phyloP scores from a whole-genome alignment of 2,888 invertebrate genomes.

The Danaus chrysippus region DNA sequence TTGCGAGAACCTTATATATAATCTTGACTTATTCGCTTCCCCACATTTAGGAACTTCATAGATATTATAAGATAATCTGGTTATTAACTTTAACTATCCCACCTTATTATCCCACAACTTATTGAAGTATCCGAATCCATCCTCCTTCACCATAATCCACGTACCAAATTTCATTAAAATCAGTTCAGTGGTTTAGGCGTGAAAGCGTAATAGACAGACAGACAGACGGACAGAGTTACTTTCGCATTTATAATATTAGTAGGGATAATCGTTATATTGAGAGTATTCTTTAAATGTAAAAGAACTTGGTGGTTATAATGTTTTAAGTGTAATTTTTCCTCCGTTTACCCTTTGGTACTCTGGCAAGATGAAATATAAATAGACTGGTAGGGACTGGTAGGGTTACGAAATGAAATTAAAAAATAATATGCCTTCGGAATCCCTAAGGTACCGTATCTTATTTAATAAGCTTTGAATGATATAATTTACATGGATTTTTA shows the following conservation, averaged over 20 bases:
- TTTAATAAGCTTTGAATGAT: constrained; percentile 12
- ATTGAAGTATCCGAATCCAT: constrained; percentile 27
- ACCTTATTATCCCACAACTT: constrained; percentile 11
- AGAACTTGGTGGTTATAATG: constrained; percentile 3
- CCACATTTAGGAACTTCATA: background rate
- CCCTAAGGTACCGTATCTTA: constrained; percentile 10
- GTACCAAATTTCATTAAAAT: too few relatives aligned
- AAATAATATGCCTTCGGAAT: constrained; percentile 46
- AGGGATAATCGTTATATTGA: background rate
- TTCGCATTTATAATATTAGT: too few relatives aligned
- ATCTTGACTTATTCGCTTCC: background rate
- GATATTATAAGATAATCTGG: constrained; percentile 3
- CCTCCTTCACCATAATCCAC: constrained; percentile 31
- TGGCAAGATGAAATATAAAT: constrained; percentile 63
- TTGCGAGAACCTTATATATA: too few relatives aligned
- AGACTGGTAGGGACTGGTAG: constrained; percentile 47
- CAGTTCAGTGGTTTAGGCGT: too few relatives aligned
- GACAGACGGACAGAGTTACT: too few relatives aligned
- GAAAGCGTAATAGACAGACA: too few relatives aligned
- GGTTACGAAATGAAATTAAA: constrained; percentile 57
- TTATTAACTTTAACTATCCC: constrained; percentile 11
- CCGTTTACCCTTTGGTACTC: constrained; percentile 37
- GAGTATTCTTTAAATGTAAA: constrained; percentile 1
- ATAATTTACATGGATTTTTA: background rate
- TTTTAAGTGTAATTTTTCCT: constrained; percentile 16